Percentiles rank a stretch among this genome's conserved stretches.
phyloP scores from a whole-genome alignment of 1,140 invertebrate species.

The Latrodectus geometricus region DNA sequence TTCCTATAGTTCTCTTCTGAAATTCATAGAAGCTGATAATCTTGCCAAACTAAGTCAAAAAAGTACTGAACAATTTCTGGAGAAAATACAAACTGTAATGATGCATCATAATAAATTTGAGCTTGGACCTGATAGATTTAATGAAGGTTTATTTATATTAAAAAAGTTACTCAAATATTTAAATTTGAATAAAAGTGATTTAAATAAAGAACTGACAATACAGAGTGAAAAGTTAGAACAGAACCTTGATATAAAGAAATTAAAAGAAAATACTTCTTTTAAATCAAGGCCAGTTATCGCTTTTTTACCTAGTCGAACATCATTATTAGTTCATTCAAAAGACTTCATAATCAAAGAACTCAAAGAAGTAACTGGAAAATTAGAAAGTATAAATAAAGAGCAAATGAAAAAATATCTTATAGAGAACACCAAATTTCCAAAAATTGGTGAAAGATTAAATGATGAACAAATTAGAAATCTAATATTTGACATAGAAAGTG shows the following conservation, averaged over 20 bases:
- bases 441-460: slow-evolving; percentile 49
- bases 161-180: slow-evolving; percentile 40
- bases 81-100: slow-evolving; percentile 40
- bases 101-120: slow-evolving; percentile 58
- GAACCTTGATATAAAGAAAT: slow-evolving; percentile 2
- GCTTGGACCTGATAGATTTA: slow-evolving; percentile 52
- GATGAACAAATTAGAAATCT: slow-evolving; percentile 4
- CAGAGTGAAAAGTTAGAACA: slow-evolving; percentile 7
- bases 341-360: slow-evolving; percentile 45
- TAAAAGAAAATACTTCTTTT: slow-evolving; percentile 10
- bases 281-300: slow-evolving; percentile 14
- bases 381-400: neutral
- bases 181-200: slow-evolving; percentile 1
- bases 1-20: slow-evolving; percentile 34
- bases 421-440: slow-evolving; percentile 31
- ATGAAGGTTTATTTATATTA: slow-evolving; percentile 53
- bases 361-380: neutral
- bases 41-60: slow-evolving; percentile 21
- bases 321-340: slow-evolving; percentile 41
- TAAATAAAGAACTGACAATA: slow-evolving; percentile 24
- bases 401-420: slow-evolving; percentile 9
- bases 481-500: neutral
- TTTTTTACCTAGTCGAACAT: slow-evolving; percentile 3
- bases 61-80: slow-evolving; percentile 3
- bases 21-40: slow-evolving; percentile 41